Evolutionary conservation across 2,888 invertebrate species (phyloP), one percentile per base, ranked within the genome.

Genomic region (Heliconius ethilla): DNA sequence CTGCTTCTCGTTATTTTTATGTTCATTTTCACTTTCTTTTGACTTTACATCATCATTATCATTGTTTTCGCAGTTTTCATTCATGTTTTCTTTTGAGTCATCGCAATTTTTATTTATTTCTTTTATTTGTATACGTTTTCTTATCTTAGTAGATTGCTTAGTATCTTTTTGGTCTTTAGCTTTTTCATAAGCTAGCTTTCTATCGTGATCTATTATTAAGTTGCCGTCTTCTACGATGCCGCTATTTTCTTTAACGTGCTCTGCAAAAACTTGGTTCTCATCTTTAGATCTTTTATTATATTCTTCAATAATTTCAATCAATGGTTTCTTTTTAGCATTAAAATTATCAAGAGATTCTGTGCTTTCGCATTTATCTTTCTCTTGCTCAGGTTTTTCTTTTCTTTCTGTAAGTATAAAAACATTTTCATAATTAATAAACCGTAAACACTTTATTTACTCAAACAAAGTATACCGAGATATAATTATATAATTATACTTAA

Each of bases 291-390:
- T 85, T 45, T 86, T 83, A 6, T 86, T 85, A 55, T 80, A 75
- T 37, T 84, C 81, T 63, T 90, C 90, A 65, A 92, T 87, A 5
- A 93, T 87, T 87, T 94, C 89, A 81, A 91, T 87, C 3, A 92
- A 80, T 0, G 91, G 87, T 83, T 91, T 93, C 75, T 83, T 88
- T 82, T 87, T 87, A 27, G 84, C 90, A 33, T 82, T 81, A n/a
- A 78, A 59, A 27, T 72, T 51, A 22, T 74, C 65, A 22, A 59
- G n/a, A 55, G 69, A 72, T 55, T 75, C 76, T 11, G 62, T n/a
- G 3, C 86, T 80, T 85, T 90, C 88, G 29, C 80, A 79, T 37
- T 78, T 70, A 2, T 65, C 37, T 9, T 75, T 45, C 27, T 82
- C 83, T 75, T 85, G 84, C 10, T 84, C 85, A 11, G 81, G 79